Evolutionary conservation across 2,797 vertebrate genomes (phyloP).

Genomic region (Emys orbicularis): DNA sequence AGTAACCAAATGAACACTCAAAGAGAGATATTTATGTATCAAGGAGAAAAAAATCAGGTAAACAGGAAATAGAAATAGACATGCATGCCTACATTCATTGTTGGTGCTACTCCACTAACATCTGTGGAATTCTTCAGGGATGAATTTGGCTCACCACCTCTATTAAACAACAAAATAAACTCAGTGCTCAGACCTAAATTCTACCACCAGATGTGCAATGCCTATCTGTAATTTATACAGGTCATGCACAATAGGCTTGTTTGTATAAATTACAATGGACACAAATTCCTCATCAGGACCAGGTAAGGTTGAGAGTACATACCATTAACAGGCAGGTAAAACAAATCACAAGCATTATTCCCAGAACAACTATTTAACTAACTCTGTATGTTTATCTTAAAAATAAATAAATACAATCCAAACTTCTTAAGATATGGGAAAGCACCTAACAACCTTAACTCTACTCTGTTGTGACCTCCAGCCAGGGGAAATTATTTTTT

Average conservation of each 20-base stretch:
- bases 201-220: not conserved
- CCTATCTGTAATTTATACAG: not conserved
- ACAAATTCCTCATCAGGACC: no score
- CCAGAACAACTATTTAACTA: no score
- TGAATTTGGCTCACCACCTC: no score
- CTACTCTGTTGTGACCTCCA: not conserved
- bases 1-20: no score
- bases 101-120: not conserved
- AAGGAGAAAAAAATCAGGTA: not conserved
- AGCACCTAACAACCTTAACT: not conserved
- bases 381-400: not conserved
- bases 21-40: not conserved
- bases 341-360: no score
- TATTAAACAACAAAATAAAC: not conserved
- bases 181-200: not conserved
- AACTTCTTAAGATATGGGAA: not conserved
- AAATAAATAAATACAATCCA: not conserved
- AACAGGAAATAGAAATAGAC: not conserved
- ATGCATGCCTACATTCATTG: not conserved
- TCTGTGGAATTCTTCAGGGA: no score
- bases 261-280: no score
- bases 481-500: not conserved
- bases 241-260: no score
- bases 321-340: no score
- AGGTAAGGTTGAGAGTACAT: no score